A percentile compares a stretch with the other conserved stretches of the same genome.
Evolutionary conservation across 1,140 invertebrate genomes (phyloP).

Genomic region (Halyomorpha halys): DNA sequence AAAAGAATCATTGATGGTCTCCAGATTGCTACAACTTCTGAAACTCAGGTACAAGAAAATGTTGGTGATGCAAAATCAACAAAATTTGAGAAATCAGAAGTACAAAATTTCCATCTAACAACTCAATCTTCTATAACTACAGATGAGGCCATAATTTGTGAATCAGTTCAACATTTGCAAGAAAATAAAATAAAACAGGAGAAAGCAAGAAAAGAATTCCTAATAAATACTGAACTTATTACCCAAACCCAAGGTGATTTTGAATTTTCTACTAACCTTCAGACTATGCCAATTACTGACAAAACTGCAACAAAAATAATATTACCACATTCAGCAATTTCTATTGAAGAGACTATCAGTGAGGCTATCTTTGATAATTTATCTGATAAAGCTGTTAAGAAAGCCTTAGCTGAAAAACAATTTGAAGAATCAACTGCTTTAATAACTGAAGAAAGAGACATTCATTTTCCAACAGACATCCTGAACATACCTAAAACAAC

Average conservation of each 20-base stretch:
- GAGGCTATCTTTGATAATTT: conserved; percentile 13
- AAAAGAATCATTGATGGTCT: conserved; percentile 7
- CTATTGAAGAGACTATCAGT: conserved; percentile 7
- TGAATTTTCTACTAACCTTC: not conserved
- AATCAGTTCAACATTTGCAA: not conserved
- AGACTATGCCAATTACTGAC: not conserved
- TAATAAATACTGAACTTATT: conserved; percentile 4
- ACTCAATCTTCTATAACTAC: conserved; percentile 3
- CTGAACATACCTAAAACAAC: not conserved
- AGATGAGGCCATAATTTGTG: conserved; percentile 15
- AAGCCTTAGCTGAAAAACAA: conserved; percentile 1
- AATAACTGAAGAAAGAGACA: not conserved
- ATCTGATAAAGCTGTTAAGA: not conserved
- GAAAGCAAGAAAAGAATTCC: conserved; percentile 1
- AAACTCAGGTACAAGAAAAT: conserved; percentile 10
- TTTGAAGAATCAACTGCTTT: conserved; percentile 2
- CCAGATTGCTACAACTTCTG: not conserved
- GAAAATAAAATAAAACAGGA: not conserved
- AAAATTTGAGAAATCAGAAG: not conserved
- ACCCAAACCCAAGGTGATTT: not conserved
- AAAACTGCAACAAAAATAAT: conserved; percentile 8
- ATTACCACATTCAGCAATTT: not conserved
- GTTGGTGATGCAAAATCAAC: conserved; percentile 5
- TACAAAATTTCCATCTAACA: not conserved
- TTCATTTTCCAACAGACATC: not conserved